Evolutionary conservation across 2,113 vertebrate species (phyloP).

Genomic region (Elgaria multicarinata): DNA sequence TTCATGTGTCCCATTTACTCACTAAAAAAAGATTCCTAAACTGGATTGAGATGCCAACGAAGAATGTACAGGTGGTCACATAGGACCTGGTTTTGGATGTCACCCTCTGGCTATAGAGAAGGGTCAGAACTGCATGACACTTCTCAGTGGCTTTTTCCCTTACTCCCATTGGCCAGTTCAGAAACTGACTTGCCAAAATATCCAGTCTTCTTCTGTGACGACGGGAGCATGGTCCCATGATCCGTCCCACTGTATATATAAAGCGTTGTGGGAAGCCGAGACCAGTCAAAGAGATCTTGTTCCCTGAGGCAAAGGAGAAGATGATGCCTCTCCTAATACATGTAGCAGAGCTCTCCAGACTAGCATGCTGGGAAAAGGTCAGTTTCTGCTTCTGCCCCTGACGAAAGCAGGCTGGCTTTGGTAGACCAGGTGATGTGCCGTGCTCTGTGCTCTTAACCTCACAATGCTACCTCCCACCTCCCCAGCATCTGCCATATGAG

Average conservation of each 20-base stretch:
- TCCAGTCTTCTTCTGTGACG: background rate
- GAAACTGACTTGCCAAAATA: background rate
- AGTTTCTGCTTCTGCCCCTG: no score
- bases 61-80: background rate
- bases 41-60: constrained; percentile 39
- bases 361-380: no score
- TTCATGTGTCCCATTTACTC: constrained; percentile 56
- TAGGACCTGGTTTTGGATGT: constrained; percentile 41
- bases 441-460: no score
- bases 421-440: no score
- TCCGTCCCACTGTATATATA: background rate
- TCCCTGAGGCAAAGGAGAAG: no score
- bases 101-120: background rate
- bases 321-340: no score
- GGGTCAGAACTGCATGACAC: constrained; percentile 7
- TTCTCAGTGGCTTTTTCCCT: constrained; percentile 23
- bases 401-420: no score
- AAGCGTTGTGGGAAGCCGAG: background rate
- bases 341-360: no score
- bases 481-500: no score
- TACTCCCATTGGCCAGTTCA: background rate
- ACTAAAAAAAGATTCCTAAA: constrained; percentile 49
- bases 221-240: background rate
- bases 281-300: no score
- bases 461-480: no score